Base-by-base conservation (phyloP, 1,140 invertebrate species). In the Stenopsyche tienmushanensis region DNA sequence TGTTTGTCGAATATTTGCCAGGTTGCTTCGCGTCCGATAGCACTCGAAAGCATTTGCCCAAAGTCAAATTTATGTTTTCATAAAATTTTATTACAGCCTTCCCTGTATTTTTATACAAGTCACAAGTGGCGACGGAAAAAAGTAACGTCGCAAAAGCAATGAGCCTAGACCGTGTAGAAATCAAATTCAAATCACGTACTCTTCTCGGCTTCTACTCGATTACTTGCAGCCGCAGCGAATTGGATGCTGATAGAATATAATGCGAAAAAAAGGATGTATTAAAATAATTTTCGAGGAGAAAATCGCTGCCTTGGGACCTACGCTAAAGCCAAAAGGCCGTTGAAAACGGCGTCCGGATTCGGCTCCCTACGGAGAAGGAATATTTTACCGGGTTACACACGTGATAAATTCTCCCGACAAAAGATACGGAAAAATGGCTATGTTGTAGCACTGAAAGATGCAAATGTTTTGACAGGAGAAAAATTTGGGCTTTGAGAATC, bases 171-270 rank as follows among this genome's bases (percentile, higher is more conserved):
- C n/a, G n/a, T n/a, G n/a, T n/a, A n/a, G n/a, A n/a, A 21, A 57
- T 39, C 34, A 3, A 17, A 57, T 57, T 57, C 53, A 41, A 57
- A 57, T 57, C 53, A 57, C 53, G 53, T 57, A 9, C 15, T 5
- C 13, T 18, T 17, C 53, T 57, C 53, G 53, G 26, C 25, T 57
- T 57, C 15, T 9, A 25, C 53, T 57, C 53, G 50, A 21, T 53
- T 53, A n/a, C n/a, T n/a, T n/a, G n/a, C n/a, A n/a, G n/a, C n/a
- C 1, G 9, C 50, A 21, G 25, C 50, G 23, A 42, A 42, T 42
- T 42, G 41, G 41, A 42, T 17, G 47, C 47, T 49, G 47, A 49
- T 49, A 23, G 47, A 49, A 49, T 49, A 21, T 18, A 49, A 21
- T 42, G 47, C 15, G 41, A 3, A 17, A 42, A 42, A 42, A 42